Percentiles rank a stretch among this genome's conserved stretches.
Evolutionary conservation across 2,888 invertebrate genomes (phyloP).

Genomic region (Scaptomyza flava): DNA sequence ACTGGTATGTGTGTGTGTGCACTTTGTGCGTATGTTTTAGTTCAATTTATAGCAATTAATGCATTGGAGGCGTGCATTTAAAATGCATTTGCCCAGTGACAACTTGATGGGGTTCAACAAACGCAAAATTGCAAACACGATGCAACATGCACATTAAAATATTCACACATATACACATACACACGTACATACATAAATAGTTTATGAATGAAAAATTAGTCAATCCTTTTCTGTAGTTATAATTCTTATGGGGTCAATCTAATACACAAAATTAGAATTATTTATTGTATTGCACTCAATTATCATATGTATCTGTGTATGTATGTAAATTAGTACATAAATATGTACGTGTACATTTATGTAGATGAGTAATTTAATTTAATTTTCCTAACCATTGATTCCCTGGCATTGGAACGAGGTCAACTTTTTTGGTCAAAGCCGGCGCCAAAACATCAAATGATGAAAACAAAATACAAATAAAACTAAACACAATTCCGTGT

Average conservation of each 20-base stretch:
- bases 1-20: slow-evolving; percentile 1
- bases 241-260: too few relatives aligned
- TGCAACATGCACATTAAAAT: slow-evolving; percentile 15
- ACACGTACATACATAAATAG: neutral
- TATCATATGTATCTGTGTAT: too few relatives aligned
- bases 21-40: slow-evolving; percentile 18
- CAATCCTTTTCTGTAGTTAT: neutral
- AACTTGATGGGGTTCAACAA: slow-evolving; percentile 58
- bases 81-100: slow-evolving; percentile 52
- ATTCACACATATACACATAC: neutral
- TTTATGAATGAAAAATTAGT: slow-evolving; percentile 5
- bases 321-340: too few relatives aligned
- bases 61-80: slow-evolving; percentile 57
- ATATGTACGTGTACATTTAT: too few relatives aligned
- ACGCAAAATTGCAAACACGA: slow-evolving; percentile 47
- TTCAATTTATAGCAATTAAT: slow-evolving; percentile 61
- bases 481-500: slow-evolving; percentile 36
- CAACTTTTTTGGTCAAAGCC: slow-evolving; percentile 24
- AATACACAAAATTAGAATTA: too few relatives aligned
- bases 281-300: too few relatives aligned
- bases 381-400: slow-evolving; percentile 1
- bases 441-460: slow-evolving; percentile 43
- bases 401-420: too few relatives aligned
- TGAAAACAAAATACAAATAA: slow-evolving; percentile 37
- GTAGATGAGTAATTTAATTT: neutral